Evolutionary conservation across 2,113 vertebrate genomes (phyloP).

Genomic region (Elaphurus davidianus): DNA sequence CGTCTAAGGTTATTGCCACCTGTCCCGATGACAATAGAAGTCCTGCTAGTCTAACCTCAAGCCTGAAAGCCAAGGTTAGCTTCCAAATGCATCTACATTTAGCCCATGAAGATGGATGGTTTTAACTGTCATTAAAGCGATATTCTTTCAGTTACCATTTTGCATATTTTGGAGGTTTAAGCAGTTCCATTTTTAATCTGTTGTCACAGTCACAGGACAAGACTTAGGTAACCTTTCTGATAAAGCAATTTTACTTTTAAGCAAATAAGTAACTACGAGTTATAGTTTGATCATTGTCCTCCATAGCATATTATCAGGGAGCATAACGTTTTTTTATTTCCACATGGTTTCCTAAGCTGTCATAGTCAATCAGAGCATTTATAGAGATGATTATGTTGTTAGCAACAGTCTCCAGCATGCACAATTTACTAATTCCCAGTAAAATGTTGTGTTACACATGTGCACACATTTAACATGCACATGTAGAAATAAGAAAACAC

Average conservation of each 20-base stretch:
- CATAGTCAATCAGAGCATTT: not conserved
- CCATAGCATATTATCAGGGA: not conserved
- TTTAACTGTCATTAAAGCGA: conserved; percentile 35
- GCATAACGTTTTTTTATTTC: conserved; percentile 38
- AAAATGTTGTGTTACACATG: not conserved
- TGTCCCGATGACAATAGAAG: conserved; percentile 65
- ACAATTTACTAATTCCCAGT: not conserved
- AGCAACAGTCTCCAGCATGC: not conserved
- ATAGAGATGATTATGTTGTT: not conserved
- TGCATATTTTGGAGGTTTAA: conserved; percentile 60
- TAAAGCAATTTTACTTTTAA: conserved; percentile 17
- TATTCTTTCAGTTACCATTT: conserved; percentile 54
- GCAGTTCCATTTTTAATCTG: conserved; percentile 65
- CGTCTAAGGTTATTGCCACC: conserved; percentile 68
- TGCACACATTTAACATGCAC: not conserved
- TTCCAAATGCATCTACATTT: conserved; percentile 54
- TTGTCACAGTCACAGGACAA: conserved; percentile 18
- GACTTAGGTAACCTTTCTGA: conserved; percentile 9
- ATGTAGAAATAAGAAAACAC: not conserved
- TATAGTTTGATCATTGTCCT: not conserved
- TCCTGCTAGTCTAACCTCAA: conserved; percentile 33
- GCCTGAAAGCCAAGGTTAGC: conserved; percentile 63
- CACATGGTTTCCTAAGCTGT: not conserved
- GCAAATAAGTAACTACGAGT: not conserved
- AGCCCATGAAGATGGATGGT: not conserved